phyloP scores from a whole-genome alignment of 2,797 vertebrate species.

The Cossypha dichroa region DNA sequence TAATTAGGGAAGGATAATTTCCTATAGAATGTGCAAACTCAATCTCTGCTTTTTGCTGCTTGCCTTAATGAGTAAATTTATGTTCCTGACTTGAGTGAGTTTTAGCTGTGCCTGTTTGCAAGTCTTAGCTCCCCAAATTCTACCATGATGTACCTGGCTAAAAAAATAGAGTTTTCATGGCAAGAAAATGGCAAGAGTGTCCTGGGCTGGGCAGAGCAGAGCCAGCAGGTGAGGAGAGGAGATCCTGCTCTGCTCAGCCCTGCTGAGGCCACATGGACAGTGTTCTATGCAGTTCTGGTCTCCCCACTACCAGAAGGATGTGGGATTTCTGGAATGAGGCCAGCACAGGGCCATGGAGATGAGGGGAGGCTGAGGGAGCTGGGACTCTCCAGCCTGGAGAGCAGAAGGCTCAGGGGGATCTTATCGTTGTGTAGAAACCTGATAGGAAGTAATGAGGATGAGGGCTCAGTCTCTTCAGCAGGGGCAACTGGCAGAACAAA shows the following conservation, averaged over 20 bases:
- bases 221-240: background rate
- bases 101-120: background rate
- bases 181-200: background rate
- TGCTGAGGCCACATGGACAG: background rate
- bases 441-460: background rate
- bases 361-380: background rate
- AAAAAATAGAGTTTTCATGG: background rate
- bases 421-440: background rate
- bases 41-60: background rate
- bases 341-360: background rate
- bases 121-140: background rate
- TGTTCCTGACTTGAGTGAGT: background rate
- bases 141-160: background rate
- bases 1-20: background rate
- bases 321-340: background rate
- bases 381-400: background rate
- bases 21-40: background rate
- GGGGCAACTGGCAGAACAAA: background rate
- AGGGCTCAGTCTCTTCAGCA: background rate
- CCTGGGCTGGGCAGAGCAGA: background rate
- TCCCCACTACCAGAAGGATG: background rate
- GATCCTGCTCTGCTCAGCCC: background rate
- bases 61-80: background rate
- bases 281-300: background rate
- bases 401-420: background rate